A percentile compares a stretch with the other conserved stretches of the same genome.
These are phyloP conservation scores for Xanthia togata DNA, from an alignment of 2,888 invertebrate genomes.

Conservation along the genomic window DNA sequence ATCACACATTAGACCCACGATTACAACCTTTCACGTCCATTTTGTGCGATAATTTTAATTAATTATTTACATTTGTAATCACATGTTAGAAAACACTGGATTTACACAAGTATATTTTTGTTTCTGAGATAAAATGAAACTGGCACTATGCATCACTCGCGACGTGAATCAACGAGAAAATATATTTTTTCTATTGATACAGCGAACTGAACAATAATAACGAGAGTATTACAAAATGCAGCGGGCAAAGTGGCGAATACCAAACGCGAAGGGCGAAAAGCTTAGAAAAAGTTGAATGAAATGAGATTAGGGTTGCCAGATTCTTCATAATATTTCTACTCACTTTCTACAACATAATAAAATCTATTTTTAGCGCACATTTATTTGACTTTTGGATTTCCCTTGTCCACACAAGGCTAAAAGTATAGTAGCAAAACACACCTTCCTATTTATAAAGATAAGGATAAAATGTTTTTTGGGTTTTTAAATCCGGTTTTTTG, in stretches of 20 bases:
- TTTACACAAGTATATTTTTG: slow-evolving; percentile 57
- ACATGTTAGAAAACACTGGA: slow-evolving; percentile 78
- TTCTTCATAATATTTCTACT: slow-evolving; percentile 85
- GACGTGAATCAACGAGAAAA: slow-evolving; percentile 65
- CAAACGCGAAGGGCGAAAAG: slow-evolving; percentile 71
- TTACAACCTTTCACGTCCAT: slow-evolving; percentile 84
- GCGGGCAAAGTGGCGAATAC: slow-evolving; percentile 66
- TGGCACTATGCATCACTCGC: slow-evolving; percentile 75
- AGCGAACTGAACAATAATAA: slow-evolving; percentile 48
- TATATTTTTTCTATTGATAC: slow-evolving; percentile 54
- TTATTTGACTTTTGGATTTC: too few relatives aligned
- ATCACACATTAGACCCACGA: slow-evolving; percentile 82
- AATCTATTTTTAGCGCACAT: slow-evolving; percentile 90
- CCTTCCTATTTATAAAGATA: too few relatives aligned
- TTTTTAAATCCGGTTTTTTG: too few relatives aligned
- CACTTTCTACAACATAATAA: slow-evolving; percentile 96
- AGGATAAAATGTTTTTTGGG: too few relatives aligned
- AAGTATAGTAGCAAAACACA: too few relatives aligned
- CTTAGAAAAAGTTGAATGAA: slow-evolving; percentile 68
- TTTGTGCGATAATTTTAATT: slow-evolving; percentile 81
- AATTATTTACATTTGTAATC: slow-evolving; percentile 85
- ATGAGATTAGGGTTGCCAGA: slow-evolving; percentile 52
- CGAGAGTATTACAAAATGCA: slow-evolving; percentile 53
- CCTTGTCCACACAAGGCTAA: too few relatives aligned
- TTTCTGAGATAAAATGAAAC: slow-evolving; percentile 69